Evolutionary conservation across 1,140 invertebrate species (phyloP).

Genomic region (Acromyrmex charruanus): DNA sequence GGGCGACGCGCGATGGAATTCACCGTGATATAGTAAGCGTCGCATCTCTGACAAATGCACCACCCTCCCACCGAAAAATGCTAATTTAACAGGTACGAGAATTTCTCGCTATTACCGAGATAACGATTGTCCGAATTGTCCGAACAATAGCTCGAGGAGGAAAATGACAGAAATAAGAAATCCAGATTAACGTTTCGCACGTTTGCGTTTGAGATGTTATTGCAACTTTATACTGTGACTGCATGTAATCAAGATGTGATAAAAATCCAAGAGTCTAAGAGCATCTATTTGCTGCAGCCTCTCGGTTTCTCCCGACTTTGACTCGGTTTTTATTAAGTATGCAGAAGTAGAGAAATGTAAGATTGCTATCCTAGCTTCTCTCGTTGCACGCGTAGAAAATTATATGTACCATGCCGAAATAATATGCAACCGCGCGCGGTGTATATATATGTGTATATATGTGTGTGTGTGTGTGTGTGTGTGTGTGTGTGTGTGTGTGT

Average conservation of each 20-base stretch:
- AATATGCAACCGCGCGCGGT: conserved; percentile 31
- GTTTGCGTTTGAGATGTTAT: conserved; percentile 24
- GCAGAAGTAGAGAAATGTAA: conserved; percentile 14
- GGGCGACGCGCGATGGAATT: background rate
- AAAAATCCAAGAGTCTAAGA: background rate
- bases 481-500: accelerated
- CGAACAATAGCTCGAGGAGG: conserved; percentile 29
- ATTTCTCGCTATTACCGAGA: conserved; percentile 41
- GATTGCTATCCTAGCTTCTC: conserved; percentile 17
- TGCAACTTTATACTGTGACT: background rate
- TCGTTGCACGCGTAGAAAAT: background rate
- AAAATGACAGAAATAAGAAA: background rate
- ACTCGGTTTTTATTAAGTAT: conserved; percentile 26
- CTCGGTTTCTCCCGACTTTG: background rate
- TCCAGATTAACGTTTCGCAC: conserved; percentile 15
- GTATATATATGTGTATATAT: background rate
- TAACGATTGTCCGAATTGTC: background rate
- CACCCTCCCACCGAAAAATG: conserved; percentile 30
- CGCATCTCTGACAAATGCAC: conserved; percentile 41
- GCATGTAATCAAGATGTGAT: conserved; percentile 8
- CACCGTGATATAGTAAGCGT: conserved; percentile 25
- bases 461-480: too few species aligned
- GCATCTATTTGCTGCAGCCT: background rate
- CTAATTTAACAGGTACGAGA: conserved; percentile 45
- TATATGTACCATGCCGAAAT: conserved; percentile 17